Evolutionary conservation across 2,888 invertebrate genomes (phyloP).

Genomic region (Nesidiocoris tenuis): DNA sequence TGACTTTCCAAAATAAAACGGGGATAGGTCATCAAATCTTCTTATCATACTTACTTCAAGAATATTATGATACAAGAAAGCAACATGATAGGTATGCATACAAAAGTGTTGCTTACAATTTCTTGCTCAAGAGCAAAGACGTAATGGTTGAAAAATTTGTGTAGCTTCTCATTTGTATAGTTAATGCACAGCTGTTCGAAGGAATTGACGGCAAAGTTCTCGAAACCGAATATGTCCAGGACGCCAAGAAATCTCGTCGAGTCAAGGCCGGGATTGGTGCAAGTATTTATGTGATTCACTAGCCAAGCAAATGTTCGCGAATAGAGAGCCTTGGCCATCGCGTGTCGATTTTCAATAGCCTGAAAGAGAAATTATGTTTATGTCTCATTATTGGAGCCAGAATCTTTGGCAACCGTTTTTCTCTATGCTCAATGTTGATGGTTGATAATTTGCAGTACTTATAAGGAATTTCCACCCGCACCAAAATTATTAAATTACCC

Average conservation of each 20-base stretch:
- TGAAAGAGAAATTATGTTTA: too few species aligned
- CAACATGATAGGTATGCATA: too few species aligned
- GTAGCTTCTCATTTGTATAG: conserved; percentile 90
- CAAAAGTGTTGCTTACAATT: conserved; percentile 82
- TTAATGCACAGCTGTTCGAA: conserved; percentile 92
- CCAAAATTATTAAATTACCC: too few species aligned
- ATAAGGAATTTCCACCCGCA: too few species aligned
- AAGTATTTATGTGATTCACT: conserved; percentile 87
- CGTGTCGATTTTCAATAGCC: conserved; percentile 87
- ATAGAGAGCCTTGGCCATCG: conserved; percentile 90
- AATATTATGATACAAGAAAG: too few species aligned
- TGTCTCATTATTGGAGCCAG: too few species aligned
- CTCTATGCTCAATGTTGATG: too few species aligned
- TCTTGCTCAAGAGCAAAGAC: conserved; percentile 93
- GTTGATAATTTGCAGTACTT: too few species aligned
- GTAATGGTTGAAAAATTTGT: conserved; percentile 95
- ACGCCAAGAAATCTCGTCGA: conserved; percentile 78
- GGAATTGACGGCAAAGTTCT: conserved; percentile 87
- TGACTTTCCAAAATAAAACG: too few species aligned
- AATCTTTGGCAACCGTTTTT: too few species aligned
- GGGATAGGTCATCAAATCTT: too few species aligned
- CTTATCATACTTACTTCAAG: too few species aligned
- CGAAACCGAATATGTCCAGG: conserved; percentile 90
- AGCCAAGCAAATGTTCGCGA: conserved; percentile 89
- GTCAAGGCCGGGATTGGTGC: conserved; percentile 84